These are phyloP conservation scores for Sebastes iracundus DNA, from an alignment of 2,797 vertebrate genomes.

Conservation along the genomic window DNA sequence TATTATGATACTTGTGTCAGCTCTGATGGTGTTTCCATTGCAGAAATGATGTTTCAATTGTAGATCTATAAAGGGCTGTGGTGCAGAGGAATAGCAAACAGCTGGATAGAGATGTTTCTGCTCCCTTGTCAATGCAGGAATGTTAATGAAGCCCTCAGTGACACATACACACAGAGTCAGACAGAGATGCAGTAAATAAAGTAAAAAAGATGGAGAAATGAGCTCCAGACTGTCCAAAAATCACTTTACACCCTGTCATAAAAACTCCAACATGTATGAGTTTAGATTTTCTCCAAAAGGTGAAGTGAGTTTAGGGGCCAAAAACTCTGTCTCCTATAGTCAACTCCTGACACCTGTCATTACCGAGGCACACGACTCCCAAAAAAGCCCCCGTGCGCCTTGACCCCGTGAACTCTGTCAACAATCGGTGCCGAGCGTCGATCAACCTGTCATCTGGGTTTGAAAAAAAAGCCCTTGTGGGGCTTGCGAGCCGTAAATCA, in stretches of 20 bases:
- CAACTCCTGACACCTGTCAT: conserved; percentile 60
- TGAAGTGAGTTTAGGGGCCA: neutral
- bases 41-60: neutral
- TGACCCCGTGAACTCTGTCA: conserved; percentile 65
- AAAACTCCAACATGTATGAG: neutral
- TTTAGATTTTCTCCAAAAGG: neutral
- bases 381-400: neutral
- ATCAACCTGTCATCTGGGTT: conserved; percentile 57
- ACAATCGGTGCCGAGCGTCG: conserved; percentile 29
- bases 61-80: neutral
- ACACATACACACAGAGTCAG: neutral
- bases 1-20: neutral
- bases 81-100: conserved; percentile 22
- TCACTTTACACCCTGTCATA: neutral
- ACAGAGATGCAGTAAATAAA: conserved; percentile 1
- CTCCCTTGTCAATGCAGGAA: conserved; percentile 34
- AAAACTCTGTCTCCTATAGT: neutral
- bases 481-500: conserved; percentile 55
- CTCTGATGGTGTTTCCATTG: neutral
- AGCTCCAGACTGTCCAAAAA: neutral
- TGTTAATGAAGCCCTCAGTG: conserved; percentile 39
- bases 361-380: conserved; percentile 47
- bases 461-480: conserved; percentile 16
- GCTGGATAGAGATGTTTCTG: conserved; percentile 27
- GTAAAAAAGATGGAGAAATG: neutral